Evolutionary conservation across 1,140 invertebrate species (phyloP), one percentile per base, ranked within the genome.

Genomic region (Polypedilum pembai): DNA sequence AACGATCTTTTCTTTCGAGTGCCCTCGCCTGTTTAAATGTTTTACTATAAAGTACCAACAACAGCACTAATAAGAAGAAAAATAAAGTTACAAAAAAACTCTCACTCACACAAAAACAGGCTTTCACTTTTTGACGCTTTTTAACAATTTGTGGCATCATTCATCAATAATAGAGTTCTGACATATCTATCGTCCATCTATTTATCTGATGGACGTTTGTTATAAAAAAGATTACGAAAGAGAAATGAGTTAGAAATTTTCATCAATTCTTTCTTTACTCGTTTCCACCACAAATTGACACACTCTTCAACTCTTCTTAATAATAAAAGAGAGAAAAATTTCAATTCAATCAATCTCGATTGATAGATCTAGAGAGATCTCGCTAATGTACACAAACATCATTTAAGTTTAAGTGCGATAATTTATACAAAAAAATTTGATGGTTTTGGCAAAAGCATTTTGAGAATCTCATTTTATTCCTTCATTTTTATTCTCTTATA

Each of bases 71-170:
- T 12, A 45, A 41, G 40, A 41, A 41, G n/a, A 45, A 10, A 56
- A 56, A 56, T 56, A n/a, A 56, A 56, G 45, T 12, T n/a, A 15
- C 8, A n/a, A n/a, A 12, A 4, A 15, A 15, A 56, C 45, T 56
- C 45, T 56, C 45, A 56, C 45, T 56, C 45, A n/a, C 12, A 12
- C 45, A 33, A 33, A 33, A 1, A 33, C 5, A 56, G 7, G 45
- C 45, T 56, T 56, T 56, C 45, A 56, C 45, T 56, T 56, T 56
- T 56, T 56, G 45, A 56, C 45, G 45, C 45, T 56, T 56, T n/a
- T n/a, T 15, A 56, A 56, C 45, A 56, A 56, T 56, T 33, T 56
- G 45, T 56, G 45, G 45, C n/a, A 56, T 33, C 24, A 33, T 56
- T 56, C 45, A 56, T 56, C 45, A 56, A 56, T 56, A 33, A 33